These are phyloP conservation scores for Clistopyga incitator DNA, from an alignment of 2,888 invertebrate species.

Conservation along the genomic window DNA sequence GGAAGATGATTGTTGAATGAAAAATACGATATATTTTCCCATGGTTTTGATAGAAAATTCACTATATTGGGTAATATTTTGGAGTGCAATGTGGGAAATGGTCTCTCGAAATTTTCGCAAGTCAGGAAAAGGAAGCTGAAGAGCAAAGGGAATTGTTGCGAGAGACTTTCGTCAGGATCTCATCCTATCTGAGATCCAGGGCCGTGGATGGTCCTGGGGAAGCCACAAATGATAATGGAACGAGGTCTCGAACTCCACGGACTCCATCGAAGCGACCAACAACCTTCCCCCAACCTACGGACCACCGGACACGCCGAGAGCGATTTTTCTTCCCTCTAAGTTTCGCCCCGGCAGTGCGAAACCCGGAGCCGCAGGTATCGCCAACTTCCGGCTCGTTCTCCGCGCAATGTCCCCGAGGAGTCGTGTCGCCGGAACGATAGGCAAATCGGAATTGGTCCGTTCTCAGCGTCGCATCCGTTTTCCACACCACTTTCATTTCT, in stretches of 20 bases:
- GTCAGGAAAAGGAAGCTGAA: background rate
- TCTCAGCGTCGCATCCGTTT: slow-evolving; percentile 48
- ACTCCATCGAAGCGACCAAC: slow-evolving; percentile 35
- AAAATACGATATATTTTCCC: no score
- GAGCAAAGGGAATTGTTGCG: background rate
- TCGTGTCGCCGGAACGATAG: slow-evolving; percentile 52
- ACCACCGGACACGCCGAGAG: slow-evolving; percentile 6
- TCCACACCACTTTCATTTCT: slow-evolving; percentile 47
- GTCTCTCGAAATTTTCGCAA: background rate
- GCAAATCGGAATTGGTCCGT: slow-evolving; percentile 63
- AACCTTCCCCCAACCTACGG: slow-evolving; percentile 8
- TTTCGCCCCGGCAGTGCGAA: slow-evolving; percentile 17
- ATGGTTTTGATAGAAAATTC: no score
- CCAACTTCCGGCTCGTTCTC: slow-evolving; percentile 56
- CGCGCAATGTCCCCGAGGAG: slow-evolving; percentile 52
- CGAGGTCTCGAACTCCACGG: slow-evolving; percentile 24
- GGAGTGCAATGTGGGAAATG: background rate
- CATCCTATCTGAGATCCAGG: slow-evolving; percentile 9
- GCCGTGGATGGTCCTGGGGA: slow-evolving; percentile 12
- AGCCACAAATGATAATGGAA: slow-evolving; percentile 51
- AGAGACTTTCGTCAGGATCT: background rate
- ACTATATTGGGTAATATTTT: background rate
- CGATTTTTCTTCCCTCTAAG: slow-evolving; percentile 53
- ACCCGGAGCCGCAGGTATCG: slow-evolving; percentile 40
- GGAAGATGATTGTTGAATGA: no score